phyloP scores from a whole-genome alignment of 2,888 invertebrate species.

The Orthosia gothica region DNA sequence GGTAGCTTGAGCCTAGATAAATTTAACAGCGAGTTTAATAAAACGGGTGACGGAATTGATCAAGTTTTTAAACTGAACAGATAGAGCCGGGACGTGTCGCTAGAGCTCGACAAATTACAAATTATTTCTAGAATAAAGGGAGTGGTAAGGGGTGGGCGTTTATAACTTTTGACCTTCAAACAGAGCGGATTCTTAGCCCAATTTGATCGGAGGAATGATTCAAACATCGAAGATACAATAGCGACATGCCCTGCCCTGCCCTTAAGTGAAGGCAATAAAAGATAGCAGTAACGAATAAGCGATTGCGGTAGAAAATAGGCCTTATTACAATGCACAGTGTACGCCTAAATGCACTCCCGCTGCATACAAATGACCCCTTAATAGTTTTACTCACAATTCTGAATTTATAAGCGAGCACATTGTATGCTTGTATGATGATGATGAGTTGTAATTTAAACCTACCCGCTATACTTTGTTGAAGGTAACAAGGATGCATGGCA shows the following conservation, averaged over 20 bases:
- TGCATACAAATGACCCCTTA: conserved; percentile 56
- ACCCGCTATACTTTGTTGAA: conserved; percentile 19
- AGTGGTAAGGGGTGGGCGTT: neutral
- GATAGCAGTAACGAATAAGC: conserved; percentile 39
- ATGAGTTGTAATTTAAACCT: conserved; percentile 43
- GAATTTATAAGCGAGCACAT: conserved; percentile 49
- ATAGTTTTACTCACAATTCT: conserved; percentile 48
- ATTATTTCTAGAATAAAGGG: neutral
- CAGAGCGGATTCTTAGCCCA: neutral
- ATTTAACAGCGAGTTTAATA: neutral
- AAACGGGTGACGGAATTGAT: neutral
- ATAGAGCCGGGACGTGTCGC: neutral
- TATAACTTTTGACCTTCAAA: conserved; percentile 11
- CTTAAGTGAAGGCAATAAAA: conserved; percentile 44
- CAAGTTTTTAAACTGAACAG: neutral
- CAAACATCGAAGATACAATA: conserved; percentile 1
- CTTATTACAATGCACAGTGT: conserved; percentile 49
- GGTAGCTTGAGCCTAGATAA: neutral
- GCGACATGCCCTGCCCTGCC: neutral
- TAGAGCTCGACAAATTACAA: neutral
- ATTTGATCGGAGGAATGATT: neutral
- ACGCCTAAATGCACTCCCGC: conserved; percentile 21
- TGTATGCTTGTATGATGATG: conserved; percentile 37
- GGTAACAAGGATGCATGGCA: conserved; percentile 26
- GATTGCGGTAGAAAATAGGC: conserved; percentile 49